phyloP scores from a whole-genome alignment of 2,113 vertebrate species.

The Gnathonemus echidnorhynchus region DNA sequence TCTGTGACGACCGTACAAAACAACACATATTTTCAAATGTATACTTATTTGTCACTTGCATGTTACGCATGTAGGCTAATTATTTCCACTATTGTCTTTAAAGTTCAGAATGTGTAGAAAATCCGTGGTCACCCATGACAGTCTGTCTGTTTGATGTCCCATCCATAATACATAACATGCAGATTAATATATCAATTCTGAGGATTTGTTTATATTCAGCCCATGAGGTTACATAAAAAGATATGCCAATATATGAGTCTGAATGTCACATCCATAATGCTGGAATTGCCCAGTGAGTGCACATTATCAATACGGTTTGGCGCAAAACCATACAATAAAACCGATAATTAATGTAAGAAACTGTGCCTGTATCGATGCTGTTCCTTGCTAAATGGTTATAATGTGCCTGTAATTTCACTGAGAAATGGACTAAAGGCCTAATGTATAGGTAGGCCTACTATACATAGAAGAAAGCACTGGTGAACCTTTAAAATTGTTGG shows the following conservation, averaged over 20 bases:
- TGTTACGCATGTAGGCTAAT: neutral
- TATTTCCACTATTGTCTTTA: neutral
- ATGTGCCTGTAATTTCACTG: neutral
- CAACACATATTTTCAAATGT: neutral
- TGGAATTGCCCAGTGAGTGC: neutral
- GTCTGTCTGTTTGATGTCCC: neutral
- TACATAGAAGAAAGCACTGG: neutral
- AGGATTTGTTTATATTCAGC: neutral
- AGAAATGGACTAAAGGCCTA: neutral
- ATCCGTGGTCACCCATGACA: neutral
- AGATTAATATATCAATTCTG: neutral
- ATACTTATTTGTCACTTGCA: neutral
- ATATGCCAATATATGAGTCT: neutral
- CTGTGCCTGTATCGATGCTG: neutral
- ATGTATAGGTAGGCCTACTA: neutral
- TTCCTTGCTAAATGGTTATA: neutral
- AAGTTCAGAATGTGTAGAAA: neutral
- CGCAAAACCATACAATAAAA: neutral
- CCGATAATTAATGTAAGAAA: neutral
- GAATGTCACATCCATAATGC: neutral
- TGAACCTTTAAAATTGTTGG: neutral
- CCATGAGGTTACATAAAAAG: neutral
- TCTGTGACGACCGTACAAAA: neutral
- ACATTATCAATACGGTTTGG: neutral
- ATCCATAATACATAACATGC: neutral